Base-by-base conservation (phyloP, 2,113 vertebrate species). In the Oreocharis arfaki region DNA sequence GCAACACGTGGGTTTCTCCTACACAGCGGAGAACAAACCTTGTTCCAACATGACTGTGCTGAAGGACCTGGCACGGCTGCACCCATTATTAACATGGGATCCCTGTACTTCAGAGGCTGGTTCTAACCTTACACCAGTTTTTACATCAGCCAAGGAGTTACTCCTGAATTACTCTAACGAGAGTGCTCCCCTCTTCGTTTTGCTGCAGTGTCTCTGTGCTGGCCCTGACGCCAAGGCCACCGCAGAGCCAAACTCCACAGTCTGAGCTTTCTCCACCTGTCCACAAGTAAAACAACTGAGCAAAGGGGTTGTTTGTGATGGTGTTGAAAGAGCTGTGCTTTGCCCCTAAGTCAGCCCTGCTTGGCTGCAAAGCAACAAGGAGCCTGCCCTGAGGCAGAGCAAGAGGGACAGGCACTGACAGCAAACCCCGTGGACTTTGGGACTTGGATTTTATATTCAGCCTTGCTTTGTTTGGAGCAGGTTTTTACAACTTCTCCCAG, bases 291-390 rank as follows among this genome's bases (percentile, higher is more conserved):
- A 89, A 63, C 3, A 59, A 59, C n/a, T 15, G 49, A 46, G 69
- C 32, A 67, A 27, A 86, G 71, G 33, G 37, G 20, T n/a, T 83
- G 82, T 93, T 94, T 90, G 70, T 20, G 41, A 4, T 50, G 70
- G 63, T 96, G 85, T 74, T 50, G 87, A 83, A 94, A 91, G 32
- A 55, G 75, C 11, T 91, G 81, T 35, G 87, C 84, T 87, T 76
- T 89, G 80, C 68, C 53, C 57, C 61, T 2, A 8, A 28, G 18
- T 10, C 65, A 46, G 74, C 44, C 64, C 59, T 35, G 5, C n/a
- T 6, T 28, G 30, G 74, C 78, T 78, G 37, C 37, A 28, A 19
- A 35, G 70, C 6, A 11, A 9, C 14, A 52, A 32, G 26, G 44
- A 53, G 41, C 9, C 33, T 56, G 22, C n/a, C 50, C 41, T 5